phyloP scores from a whole-genome alignment of 2,113 vertebrate species.

The Melanotaenia duboulayi region DNA sequence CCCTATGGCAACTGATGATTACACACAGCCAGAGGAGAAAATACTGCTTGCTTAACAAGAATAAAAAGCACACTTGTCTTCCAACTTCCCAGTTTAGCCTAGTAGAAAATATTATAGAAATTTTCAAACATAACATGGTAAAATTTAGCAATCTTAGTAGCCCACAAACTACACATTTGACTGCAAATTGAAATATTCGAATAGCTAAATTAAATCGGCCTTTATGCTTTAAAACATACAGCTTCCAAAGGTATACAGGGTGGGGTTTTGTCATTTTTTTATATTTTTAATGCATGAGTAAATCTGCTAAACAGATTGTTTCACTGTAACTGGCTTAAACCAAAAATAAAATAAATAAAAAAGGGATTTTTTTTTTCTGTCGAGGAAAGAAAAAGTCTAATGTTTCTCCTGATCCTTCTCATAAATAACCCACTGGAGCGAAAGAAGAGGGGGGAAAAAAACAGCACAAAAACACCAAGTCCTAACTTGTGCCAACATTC shows the following conservation, averaged over 20 bases:
- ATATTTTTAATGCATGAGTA: background rate
- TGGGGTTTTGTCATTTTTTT: background rate
- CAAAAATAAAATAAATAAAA: background rate
- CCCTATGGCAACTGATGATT: background rate
- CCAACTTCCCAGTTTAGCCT: background rate
- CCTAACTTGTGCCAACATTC: slow-evolving; percentile 72
- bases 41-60: background rate
- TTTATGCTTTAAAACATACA: background rate
- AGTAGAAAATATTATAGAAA: background rate
- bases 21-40: background rate
- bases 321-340: slow-evolving; percentile 20
- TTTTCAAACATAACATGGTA: background rate
- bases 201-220: background rate
- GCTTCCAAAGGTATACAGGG: background rate
- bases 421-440: slow-evolving; percentile 50
- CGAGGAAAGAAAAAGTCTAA: slow-evolving; percentile 4
- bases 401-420: slow-evolving; percentile 39
- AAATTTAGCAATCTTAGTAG: background rate
- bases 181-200: background rate
- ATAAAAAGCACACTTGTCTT: background rate
- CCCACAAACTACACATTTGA: background rate
- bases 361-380: background rate
- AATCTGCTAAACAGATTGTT: slow-evolving; percentile 35
- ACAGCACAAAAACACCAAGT: slow-evolving; percentile 47
- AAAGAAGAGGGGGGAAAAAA: slow-evolving; percentile 22